Evolutionary conservation across 2,797 vertebrate species (phyloP).

Genomic region (Apogon hyalosoma): DNA sequence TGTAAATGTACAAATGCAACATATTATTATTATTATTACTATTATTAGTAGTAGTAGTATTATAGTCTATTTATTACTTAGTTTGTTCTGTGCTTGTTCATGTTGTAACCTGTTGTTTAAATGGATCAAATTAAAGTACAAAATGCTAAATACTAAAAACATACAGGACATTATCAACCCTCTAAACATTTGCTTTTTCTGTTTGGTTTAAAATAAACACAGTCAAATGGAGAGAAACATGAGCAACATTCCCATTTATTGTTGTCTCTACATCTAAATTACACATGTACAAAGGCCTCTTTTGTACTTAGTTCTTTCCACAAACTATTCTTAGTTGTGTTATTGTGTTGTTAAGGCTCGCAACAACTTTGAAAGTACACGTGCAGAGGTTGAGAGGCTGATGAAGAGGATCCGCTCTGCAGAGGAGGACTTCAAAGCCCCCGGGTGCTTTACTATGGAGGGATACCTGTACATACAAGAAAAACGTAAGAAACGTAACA

Average conservation of each 20-base stretch:
- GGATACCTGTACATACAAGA: slow-evolving; percentile 97
- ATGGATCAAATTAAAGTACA: background rate
- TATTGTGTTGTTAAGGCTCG: slow-evolving; percentile 87
- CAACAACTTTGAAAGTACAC: slow-evolving; percentile 99
- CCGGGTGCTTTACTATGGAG: slow-evolving; percentile 95
- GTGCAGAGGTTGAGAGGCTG: slow-evolving; percentile 94
- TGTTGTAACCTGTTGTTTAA: too few species aligned
- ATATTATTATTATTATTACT: too few species aligned
- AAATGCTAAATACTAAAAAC: background rate
- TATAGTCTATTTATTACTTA: too few species aligned
- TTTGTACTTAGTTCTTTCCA: background rate
- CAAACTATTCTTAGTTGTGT: background rate
- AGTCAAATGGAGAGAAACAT: background rate
- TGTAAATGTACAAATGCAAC: too few species aligned
- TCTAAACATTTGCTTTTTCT: background rate
- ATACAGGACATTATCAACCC: background rate
- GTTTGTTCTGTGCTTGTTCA: too few species aligned
- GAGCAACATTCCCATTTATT: background rate
- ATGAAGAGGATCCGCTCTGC: slow-evolving; percentile 97
- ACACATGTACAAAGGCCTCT: background rate
- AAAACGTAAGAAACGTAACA: slow-evolving; percentile 88
- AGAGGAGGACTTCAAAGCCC: slow-evolving; percentile 93
- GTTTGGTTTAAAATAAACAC: background rate
- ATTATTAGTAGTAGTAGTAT: too few species aligned
- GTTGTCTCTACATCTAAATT: background rate